phyloP scores from a whole-genome alignment of 2,888 invertebrate species.

The Machimus rusticus region DNA sequence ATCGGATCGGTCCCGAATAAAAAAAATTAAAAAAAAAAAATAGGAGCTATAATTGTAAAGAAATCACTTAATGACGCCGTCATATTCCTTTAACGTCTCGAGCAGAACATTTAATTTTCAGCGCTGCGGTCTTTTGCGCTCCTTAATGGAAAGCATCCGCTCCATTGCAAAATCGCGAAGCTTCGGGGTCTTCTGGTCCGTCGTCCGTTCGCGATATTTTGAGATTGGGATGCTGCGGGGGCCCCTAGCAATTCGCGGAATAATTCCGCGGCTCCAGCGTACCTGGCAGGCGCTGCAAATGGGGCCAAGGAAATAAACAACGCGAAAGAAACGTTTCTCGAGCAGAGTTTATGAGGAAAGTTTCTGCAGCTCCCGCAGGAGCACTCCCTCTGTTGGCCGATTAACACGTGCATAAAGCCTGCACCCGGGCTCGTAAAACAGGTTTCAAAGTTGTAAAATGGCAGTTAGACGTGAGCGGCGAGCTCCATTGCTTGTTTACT shows the following conservation, averaged over 20 bases:
- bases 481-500: conserved; percentile 1
- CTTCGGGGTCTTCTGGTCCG: not conserved
- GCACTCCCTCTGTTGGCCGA: conserved; percentile 45
- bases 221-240: not conserved
- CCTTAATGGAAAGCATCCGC: not conserved
- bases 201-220: not conserved
- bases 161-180: not conserved
- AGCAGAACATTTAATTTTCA: conserved; percentile 43
- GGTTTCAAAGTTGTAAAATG: conserved; percentile 44
- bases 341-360: conserved; percentile 46
- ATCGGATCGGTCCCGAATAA: not conserved
- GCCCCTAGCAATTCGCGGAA: not conserved
- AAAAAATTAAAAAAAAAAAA: too few species aligned
- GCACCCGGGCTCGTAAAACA: conserved; percentile 37
- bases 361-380: conserved; percentile 35
- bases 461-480: conserved; percentile 14
- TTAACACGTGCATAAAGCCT: conserved; percentile 48
- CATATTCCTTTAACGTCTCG: conserved; percentile 45
- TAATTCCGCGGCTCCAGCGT: not conserved
- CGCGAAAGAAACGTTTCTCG: not conserved
- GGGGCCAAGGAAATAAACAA: conserved; percentile 7
- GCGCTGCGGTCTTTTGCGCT: not conserved
- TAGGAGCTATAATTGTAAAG: conserved; percentile 46
- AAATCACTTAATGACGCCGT: conserved; percentile 48
- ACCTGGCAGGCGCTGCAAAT: not conserved